Percentiles rank a stretch among this genome's conserved stretches.
phyloP scores from a whole-genome alignment of 2,888 invertebrate genomes.

The Mesorhabditis sp. region DNA sequence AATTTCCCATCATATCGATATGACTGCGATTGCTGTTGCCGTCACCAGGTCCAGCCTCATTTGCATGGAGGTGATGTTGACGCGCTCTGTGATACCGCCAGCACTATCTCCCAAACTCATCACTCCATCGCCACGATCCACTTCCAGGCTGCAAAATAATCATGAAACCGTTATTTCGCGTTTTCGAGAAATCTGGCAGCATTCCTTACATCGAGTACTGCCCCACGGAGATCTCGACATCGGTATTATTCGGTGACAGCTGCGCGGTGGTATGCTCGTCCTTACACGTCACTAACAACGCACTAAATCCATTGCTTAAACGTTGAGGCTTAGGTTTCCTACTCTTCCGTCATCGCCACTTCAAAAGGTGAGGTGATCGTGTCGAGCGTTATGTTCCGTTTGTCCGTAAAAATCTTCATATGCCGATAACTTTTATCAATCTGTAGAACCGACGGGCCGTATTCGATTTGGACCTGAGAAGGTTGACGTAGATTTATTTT shows the following conservation, averaged over 20 bases:
- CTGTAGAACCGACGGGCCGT: not conserved
- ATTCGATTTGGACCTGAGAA: slow-evolving; percentile 5
- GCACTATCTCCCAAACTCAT: not conserved
- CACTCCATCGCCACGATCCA: slow-evolving; percentile 1
- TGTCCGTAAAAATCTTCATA: slow-evolving; percentile 1
- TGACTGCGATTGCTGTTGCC: slow-evolving; percentile 5
- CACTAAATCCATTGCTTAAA: not conserved
- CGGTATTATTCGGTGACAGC: slow-evolving; percentile 1
- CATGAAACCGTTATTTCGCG: not conserved
- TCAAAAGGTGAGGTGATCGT: not conserved
- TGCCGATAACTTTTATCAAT: not conserved
- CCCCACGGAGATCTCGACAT: not conserved
- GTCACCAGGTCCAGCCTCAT: not conserved
- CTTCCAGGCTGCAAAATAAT: not conserved
- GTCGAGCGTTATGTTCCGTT: not conserved
- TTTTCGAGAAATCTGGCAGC: not conserved
- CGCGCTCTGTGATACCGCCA: not conserved
- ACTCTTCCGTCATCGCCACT: not conserved
- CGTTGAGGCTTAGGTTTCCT: not conserved
- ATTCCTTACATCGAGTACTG: not conserved
- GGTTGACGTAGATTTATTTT: not conserved
- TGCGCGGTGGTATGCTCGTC: not conserved
- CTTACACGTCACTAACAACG: not conserved
- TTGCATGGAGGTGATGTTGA: not conserved
- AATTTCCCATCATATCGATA: not conserved